A percentile compares a stretch with the other conserved stretches of the same genome.
Evolutionary conservation across 2,888 invertebrate genomes (phyloP).

Genomic region (Chrysolina americana): DNA sequence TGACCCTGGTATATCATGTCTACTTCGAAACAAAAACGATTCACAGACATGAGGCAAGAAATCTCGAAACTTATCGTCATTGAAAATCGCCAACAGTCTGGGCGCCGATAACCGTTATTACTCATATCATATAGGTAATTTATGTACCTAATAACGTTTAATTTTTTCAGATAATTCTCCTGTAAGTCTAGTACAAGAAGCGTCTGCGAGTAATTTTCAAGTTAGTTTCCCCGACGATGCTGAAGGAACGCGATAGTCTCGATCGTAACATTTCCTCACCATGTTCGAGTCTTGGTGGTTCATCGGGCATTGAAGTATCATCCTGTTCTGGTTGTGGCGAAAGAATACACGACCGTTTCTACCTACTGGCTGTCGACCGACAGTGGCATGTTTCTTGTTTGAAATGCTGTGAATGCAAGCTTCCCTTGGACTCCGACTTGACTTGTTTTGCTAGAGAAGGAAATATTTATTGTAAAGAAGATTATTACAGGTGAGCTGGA

Average conservation of each 20-base stretch:
- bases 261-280: slow-evolving; percentile 70
- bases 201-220: neutral
- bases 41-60: slow-evolving; percentile 8
- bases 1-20: neutral
- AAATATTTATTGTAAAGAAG: slow-evolving; percentile 94
- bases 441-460: slow-evolving; percentile 93
- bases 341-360: slow-evolving; percentile 75
- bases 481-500: slow-evolving; percentile 86
- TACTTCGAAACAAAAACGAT: neutral
- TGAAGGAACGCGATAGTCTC: slow-evolving; percentile 79
- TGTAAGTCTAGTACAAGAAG: slow-evolving; percentile 23
- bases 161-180: slow-evolving; percentile 27
- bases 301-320: slow-evolving; percentile 64
- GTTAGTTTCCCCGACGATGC: slow-evolving; percentile 68
- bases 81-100: slow-evolving; percentile 42
- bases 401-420: slow-evolving; percentile 87
- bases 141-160: slow-evolving; percentile 1
- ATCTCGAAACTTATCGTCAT: slow-evolving; percentile 28
- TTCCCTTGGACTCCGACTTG: slow-evolving; percentile 87
- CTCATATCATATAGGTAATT: neutral
- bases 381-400: slow-evolving; percentile 92
- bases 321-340: slow-evolving; percentile 77
- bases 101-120: slow-evolving; percentile 46
- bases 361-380: slow-evolving; percentile 88
- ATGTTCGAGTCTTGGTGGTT: slow-evolving; percentile 68